Evolutionary conservation across 2,113 vertebrate species (phyloP), one percentile per base, ranked within the genome.

Genomic region (Eleginops maclovinus): DNA sequence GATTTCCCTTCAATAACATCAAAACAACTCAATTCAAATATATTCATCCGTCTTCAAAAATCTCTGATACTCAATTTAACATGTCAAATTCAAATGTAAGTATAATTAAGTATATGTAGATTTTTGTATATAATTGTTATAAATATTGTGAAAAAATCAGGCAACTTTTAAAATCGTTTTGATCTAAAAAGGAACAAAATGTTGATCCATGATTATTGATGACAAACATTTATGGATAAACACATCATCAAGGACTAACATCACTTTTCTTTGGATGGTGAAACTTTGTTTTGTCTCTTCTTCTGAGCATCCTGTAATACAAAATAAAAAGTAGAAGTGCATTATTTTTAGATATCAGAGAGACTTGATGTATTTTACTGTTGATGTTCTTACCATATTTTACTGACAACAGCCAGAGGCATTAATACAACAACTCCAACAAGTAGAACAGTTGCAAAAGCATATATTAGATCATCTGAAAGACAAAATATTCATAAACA

Each of bases 381-480:
- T 21, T 4, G 0, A 62, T 56, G 4, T 50, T 82, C 93, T 88
- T 93, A 98, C 98, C 96, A 94, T 74, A 95, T 92, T 82, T 92
- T 96, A 77, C 91, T 84, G 40, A 94, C 75, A 86, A 95, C 73
- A 81, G 94, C 65, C 28, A 95, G 67, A 75, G 95, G 85, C 74
- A 94, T 92, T 76, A 95, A 87, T 66, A 96, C 58, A 77, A 94
- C 76, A 31, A 95, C 81, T 50, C 94, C 89, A 87, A 94, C 87
- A 67, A 96, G 93, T 46, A 94, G 83, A 59, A 93, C 77, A 19
- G 89, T 92, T 31, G 91, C 65, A 86, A 95, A 60, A 46, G 82
- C 70, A 65, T 94, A 96, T 64, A 96, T 63, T 1, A 90, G 70
- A 79, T 95, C 90, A 92, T 95, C 97, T 99, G 89, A 19, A 77